Conservation (phyloP, 2,888 invertebrate genomes). For the Liposcelis brunnea region DNA sequence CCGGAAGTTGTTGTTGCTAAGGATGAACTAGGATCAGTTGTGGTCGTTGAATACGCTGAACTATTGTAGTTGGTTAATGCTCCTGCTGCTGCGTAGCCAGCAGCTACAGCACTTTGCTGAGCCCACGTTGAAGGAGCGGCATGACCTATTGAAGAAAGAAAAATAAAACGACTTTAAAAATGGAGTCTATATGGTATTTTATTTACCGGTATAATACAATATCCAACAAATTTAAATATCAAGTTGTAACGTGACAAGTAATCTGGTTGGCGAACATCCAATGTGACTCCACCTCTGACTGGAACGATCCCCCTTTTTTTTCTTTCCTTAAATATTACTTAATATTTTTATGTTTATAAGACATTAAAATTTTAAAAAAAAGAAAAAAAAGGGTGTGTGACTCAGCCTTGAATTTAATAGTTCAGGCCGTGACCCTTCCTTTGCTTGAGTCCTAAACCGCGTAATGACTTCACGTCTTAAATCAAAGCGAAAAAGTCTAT, state of each 20-base stretch:
- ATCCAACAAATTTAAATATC: too few relatives aligned
- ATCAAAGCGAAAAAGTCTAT: too few relatives aligned
- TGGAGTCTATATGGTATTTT: too few relatives aligned
- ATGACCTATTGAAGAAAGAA: slow-evolving; percentile 15
- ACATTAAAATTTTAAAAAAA: too few relatives aligned
- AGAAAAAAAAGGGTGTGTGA: too few relatives aligned
- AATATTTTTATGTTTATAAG: too few relatives aligned
- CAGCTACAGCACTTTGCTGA: slow-evolving; percentile 16
- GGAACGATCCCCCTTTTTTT: slow-evolving; percentile 2
- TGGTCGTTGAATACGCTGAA: slow-evolving; percentile 2
- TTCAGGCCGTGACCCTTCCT: too few relatives aligned
- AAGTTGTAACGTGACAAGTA: background rate
- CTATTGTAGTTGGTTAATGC: slow-evolving; percentile 7
- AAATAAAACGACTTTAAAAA: background rate
- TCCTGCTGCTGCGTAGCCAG: slow-evolving; percentile 14
- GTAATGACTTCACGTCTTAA: too few relatives aligned
- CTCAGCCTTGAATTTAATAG: too few relatives aligned
- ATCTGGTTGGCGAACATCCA: slow-evolving; percentile 7
- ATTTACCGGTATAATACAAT: too few relatives aligned
- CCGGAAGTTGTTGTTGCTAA: background rate
- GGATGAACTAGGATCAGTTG: background rate
- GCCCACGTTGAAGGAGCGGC: slow-evolving; percentile 16
- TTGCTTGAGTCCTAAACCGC: too few relatives aligned
- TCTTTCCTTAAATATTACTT: background rate
- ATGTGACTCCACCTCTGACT: background rate